phyloP scores from a whole-genome alignment of 92 coral and sea anemone genomes.

The Meandrina meandrites region DNA sequence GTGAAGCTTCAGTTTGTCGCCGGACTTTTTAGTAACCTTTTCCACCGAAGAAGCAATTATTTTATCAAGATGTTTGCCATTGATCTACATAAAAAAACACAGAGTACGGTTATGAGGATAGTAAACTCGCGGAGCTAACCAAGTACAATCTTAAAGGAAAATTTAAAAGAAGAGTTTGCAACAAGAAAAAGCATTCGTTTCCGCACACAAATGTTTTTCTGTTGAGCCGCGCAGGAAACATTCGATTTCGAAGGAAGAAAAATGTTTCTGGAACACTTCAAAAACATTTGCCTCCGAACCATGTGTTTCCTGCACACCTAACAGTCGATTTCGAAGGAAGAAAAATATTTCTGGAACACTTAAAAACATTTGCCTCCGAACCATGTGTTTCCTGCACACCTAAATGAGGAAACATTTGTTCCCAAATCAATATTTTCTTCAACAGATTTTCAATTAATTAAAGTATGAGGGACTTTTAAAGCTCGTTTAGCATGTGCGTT shows the following conservation, averaged over 20 bases:
- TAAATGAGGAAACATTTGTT: background rate
- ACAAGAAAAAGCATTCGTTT: background rate
- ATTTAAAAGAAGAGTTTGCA: too few relatives aligned
- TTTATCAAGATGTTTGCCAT: constrained; percentile 94
- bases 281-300: background rate
- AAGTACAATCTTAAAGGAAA: too few relatives aligned
- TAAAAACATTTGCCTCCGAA: background rate
- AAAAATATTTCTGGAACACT: background rate
- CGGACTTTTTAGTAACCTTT: constrained; percentile 85
- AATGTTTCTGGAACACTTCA: background rate
- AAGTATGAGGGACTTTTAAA: too few relatives aligned
- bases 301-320: background rate
- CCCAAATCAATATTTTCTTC: too few relatives aligned
- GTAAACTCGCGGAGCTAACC: background rate
- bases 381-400: background rate
- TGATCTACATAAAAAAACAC: constrained; percentile 61
- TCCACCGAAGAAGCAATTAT: constrained; percentile 89
- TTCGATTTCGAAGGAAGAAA: too few relatives aligned
- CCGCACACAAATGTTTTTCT: background rate
- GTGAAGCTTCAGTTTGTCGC: constrained; percentile 88
- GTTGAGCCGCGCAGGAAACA: background rate
- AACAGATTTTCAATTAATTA: too few relatives aligned
- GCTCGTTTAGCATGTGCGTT: background rate
- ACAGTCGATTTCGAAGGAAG: too few relatives aligned
- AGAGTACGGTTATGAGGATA: background rate